Base-by-base conservation (phyloP, 2,888 invertebrate genomes). In the Piscicola geometra region DNA sequence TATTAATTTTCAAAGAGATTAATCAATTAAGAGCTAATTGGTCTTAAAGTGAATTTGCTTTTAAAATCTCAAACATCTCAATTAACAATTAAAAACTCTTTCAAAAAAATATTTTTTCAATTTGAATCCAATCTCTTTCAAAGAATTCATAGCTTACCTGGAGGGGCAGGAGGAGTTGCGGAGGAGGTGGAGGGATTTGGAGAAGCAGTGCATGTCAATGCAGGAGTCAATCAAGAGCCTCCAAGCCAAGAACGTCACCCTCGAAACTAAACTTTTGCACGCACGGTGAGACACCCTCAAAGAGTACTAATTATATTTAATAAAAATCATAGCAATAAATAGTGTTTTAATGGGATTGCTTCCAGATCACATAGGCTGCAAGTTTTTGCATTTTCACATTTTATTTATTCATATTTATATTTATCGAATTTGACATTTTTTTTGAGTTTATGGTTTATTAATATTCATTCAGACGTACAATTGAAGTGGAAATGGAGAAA, bases 201-300 rank as follows among this genome's bases (percentile, higher is more conserved):
- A 91, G 50, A 88, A 89, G 9, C 93, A 93, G 82, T 89, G 91
- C n/a, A 87, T 88, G 64, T 88, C 91, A 0, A 87, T 93, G 30
- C 91, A 91, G 81, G 87, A 88, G 0, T 89, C 90, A 81, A 85
- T 93, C 35, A 90, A 91, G 78, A 89, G 89, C 72, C 89, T 91
- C 1, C 89, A 91, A 52, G 88, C 89, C 30, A 91, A 92, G 69
- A 89, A 91, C 76, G 88, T 90, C 3, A 90, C 91, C 81, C 88
- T 92, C 81, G 92, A 93, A 81, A 90, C 90, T 1, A 92, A 93
- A 83, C 88, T 94, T 78, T 90, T 90, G 80, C 91, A 92, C 84
- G 83, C 84, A 47, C 82, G 83, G 83, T 84, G 78, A 71, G 28
- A 15, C 35, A 36, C n/a, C 32, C 1, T 69, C 35, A 36, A 21